Evolutionary conservation across 2,888 invertebrate genomes (phyloP).

Genomic region (Adelphocoris suturalis): DNA sequence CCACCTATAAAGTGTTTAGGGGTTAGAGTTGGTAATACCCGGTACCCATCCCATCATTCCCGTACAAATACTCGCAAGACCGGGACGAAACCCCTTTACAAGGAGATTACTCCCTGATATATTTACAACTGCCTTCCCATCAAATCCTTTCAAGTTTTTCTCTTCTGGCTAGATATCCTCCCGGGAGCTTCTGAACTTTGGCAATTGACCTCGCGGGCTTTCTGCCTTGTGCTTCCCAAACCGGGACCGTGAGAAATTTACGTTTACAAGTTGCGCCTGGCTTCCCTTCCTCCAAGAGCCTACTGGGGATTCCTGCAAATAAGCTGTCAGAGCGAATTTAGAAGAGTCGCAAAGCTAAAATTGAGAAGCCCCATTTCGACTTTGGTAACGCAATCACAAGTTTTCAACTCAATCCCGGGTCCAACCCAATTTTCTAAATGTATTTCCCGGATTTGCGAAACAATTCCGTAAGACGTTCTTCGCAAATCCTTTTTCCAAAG

Average conservation of each 20-base stretch:
- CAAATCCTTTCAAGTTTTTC: conserved; percentile 55
- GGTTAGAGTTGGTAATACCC: conserved; percentile 70
- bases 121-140: conserved; percentile 59
- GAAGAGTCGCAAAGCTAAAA: conserved; percentile 61
- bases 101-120: conserved; percentile 64
- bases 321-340: conserved; percentile 53
- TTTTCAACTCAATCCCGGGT: conserved; percentile 57
- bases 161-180: not conserved
- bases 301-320: conserved; percentile 44
- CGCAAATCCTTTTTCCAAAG: not conserved
- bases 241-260: conserved; percentile 31
- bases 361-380: conserved; percentile 59
- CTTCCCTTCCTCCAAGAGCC: not conserved
- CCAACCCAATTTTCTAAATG: conserved; percentile 57
- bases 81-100: conserved; percentile 26
- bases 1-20: conserved; percentile 67
- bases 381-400: conserved; percentile 63
- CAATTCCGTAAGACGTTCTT: conserved; percentile 33
- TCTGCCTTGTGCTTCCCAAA: not conserved
- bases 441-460: conserved; percentile 45
- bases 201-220: conserved; percentile 65
- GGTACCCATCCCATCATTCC: conserved; percentile 57
- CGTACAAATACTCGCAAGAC: conserved; percentile 47
- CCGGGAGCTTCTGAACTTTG: conserved; percentile 54
- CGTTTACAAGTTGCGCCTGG: conserved; percentile 36